phyloP scores from a whole-genome alignment of 2,888 invertebrate species.

The Drosophila parthenogenetica region DNA sequence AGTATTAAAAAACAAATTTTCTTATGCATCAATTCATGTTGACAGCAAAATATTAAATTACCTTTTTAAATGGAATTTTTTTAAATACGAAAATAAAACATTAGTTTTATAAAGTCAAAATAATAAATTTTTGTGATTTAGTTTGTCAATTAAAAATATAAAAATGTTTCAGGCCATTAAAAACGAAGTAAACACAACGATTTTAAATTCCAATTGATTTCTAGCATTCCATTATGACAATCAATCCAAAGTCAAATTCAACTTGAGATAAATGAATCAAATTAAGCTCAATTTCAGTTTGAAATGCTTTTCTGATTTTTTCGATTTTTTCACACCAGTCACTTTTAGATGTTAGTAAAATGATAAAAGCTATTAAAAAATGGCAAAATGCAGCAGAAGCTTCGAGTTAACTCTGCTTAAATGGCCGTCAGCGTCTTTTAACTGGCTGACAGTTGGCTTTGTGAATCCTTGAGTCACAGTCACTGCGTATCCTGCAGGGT shows the following conservation, averaged over 20 bases:
- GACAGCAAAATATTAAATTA: constrained; percentile 40
- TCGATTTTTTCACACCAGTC: constrained; percentile 18
- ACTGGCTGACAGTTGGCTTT: constrained; percentile 49
- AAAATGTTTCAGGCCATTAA: neutral
- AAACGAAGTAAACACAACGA: constrained; percentile 6
- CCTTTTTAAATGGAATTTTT: constrained; percentile 27
- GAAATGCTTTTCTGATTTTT: constrained; percentile 12
- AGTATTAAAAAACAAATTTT: neutral
- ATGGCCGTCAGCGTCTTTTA: constrained; percentile 37
- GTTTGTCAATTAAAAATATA: no score
- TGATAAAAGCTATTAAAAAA: constrained; percentile 25
- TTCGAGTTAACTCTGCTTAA: constrained; percentile 18
- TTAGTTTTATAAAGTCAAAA: neutral
- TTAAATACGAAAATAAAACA: no score
- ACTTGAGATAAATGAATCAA: constrained; percentile 5
- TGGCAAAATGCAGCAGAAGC: constrained; percentile 14
- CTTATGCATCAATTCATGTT: constrained; percentile 23
- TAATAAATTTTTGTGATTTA: neutral
- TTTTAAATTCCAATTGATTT: neutral
- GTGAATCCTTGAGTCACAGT: constrained; percentile 16
- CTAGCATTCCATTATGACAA: constrained; percentile 5
- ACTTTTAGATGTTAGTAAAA: constrained; percentile 5
- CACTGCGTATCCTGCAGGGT: constrained; percentile 19
- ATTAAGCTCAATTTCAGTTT: constrained; percentile 1
- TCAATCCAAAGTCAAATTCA: constrained; percentile 1